phyloP scores from a whole-genome alignment of 2,113 vertebrate genomes.

The Spheniscus mendiculus region DNA sequence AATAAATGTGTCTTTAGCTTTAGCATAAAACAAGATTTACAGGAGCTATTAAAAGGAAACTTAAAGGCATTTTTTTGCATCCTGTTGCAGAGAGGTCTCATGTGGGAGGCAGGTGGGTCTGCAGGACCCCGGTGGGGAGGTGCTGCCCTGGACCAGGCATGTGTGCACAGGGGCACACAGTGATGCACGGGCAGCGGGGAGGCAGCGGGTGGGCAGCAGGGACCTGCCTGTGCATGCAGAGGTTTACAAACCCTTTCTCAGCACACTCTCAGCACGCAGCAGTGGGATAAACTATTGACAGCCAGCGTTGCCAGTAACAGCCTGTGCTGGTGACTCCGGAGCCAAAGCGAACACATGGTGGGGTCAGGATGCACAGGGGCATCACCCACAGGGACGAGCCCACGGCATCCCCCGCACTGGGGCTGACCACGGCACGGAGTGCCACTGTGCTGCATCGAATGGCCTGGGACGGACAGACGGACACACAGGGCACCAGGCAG shows the following conservation, averaged over 20 bases:
- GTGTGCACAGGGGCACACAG: not conserved
- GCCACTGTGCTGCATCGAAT: accelerated
- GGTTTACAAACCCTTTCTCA: not conserved
- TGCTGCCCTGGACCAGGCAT: not conserved
- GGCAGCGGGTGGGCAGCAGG: not conserved
- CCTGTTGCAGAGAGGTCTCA: not conserved
- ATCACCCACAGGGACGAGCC: accelerated
- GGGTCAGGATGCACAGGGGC: not conserved
- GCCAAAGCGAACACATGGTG: accelerated
- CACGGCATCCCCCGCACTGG: accelerated
- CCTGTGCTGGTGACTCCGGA: not conserved
- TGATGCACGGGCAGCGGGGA: not conserved
- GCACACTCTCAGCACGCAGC: accelerated
- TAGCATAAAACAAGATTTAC: slow-evolving; percentile 15
- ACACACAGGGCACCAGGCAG: not conserved
- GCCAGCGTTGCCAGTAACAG: accelerated
- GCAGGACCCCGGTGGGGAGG: not conserved
- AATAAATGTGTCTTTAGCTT: not conserved
- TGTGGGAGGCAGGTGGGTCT: slow-evolving; percentile 8
- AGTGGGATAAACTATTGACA: accelerated
- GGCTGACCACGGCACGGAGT: not conserved
- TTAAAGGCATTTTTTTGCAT: not conserved
- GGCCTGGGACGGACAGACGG: accelerated
- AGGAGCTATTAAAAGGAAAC: not conserved
- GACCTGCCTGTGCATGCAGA: accelerated